Base-by-base conservation (phyloP, 2,113 vertebrate genomes). In the Pithys albifrons region DNA sequence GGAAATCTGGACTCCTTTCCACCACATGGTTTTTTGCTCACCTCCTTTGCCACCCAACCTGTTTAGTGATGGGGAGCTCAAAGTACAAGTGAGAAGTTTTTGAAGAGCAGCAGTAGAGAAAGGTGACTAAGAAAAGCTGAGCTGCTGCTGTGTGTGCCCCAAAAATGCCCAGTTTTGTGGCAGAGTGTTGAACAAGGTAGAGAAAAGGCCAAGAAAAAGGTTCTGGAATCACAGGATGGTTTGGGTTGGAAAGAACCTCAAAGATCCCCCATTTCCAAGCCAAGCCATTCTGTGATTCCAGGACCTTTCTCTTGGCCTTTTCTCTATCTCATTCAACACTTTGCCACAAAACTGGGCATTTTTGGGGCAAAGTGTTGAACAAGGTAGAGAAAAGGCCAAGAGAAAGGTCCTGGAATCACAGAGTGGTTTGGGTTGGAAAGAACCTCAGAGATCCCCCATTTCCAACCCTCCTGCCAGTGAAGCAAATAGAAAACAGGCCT, bases 381-480 rank as follows among this genome's bases (percentile, higher is more conserved):
- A 39, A 39, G 39, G 39, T 5, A 29, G 25, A 79, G 19, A 70
- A 59, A 33, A 72, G 27, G 17, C 33, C 48, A 72, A 37, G 19
- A 84, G 11, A n/a, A 33, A 35, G 16, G 15, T 10, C 13, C 9
- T 12, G 14, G 18, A 19, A 10, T 62, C n/a, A 31, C 41, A 35
- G 20, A 33, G 33, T 37, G 3, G 3, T 49, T 43, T 55, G 64
- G 9, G 3, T 23, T 48, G 41, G 24, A 55, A 70, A 22, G 4
- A 62, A 22, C 3, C 7, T 49, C 27, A 31, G 43, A 31, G 9
- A 15, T 9, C n/a, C 31, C 27, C 0, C 0, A 27, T 7, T 35
- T 64, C 35, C 22, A 70, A 7, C 14, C 12, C 22, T 64, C 31
- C 14, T 43, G 8, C 18, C 5, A 84, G 9, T 13, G 66, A 5